These are phyloP conservation scores for Brachyistius frenatus DNA, from an alignment of 2,113 vertebrate species.

Conservation along the genomic window DNA sequence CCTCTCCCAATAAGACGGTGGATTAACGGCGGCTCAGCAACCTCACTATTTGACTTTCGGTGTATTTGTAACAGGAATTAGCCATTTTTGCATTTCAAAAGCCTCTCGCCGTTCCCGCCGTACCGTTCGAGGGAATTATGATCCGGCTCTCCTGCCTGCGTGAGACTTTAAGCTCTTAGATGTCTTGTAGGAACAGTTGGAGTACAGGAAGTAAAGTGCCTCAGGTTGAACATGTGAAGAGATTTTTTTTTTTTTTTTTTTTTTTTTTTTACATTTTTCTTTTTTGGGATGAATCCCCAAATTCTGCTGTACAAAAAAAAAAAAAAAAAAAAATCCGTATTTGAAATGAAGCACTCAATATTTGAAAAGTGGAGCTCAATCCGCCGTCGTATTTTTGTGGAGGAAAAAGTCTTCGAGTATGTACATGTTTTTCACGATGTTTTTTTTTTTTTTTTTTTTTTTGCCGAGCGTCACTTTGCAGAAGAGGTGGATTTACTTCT, in stretches of 20 bases:
- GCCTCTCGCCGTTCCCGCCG: constrained; percentile 40
- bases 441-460: no score
- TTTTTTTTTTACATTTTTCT: no score
- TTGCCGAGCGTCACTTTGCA: background rate
- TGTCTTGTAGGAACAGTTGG: constrained; percentile 44
- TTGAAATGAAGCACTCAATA: constrained; percentile 7
- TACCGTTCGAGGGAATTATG: constrained; percentile 61
- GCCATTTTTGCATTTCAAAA: constrained; percentile 76
- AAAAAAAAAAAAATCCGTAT: background rate
- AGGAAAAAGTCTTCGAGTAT: background rate
- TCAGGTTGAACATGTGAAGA: constrained; percentile 38
- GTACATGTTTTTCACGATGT: background rate
- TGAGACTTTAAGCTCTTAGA: constrained; percentile 58
- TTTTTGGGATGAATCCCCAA: constrained; percentile 11
- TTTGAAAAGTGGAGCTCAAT: constrained; percentile 25
- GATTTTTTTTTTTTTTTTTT: background rate
- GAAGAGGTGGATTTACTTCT: background rate
- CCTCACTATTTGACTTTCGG: constrained; percentile 56
- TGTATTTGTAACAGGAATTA: constrained; percentile 70
- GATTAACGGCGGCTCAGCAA: constrained; percentile 69
- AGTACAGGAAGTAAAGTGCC: constrained; percentile 42
- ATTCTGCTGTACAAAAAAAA: background rate
- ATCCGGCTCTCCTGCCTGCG: constrained; percentile 45
- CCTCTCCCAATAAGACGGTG: constrained; percentile 36
- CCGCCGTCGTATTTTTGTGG: background rate